These are phyloP conservation scores for Phrixothrix hirtus DNA, from an alignment of 2,888 invertebrate genomes.

Conservation along the genomic window DNA sequence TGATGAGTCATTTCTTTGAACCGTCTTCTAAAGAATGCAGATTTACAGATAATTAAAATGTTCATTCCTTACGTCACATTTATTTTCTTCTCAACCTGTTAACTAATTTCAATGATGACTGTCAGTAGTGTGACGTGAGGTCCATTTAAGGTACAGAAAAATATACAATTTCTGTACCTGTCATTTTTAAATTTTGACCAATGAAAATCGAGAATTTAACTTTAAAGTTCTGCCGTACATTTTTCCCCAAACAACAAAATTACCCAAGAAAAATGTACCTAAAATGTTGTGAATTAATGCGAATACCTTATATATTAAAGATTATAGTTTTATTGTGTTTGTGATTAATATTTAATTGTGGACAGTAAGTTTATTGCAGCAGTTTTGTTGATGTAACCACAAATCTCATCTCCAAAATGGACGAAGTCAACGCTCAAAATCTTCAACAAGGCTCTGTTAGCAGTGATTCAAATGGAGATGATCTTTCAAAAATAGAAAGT, in stretches of 20 bases:
- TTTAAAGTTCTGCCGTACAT: constrained; percentile 51
- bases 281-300: constrained; percentile 35
- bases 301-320: constrained; percentile 29
- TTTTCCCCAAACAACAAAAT: constrained; percentile 51
- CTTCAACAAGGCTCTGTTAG: constrained; percentile 53
- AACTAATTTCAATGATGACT: neutral
- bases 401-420: constrained; percentile 52
- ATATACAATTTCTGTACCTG: constrained; percentile 38
- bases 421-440: constrained; percentile 53
- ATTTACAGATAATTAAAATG: neutral
- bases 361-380: constrained; percentile 23
- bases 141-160: constrained; percentile 17
- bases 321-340: constrained; percentile 33
- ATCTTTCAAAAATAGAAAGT: constrained; percentile 49
- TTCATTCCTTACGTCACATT: neutral
- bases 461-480: constrained; percentile 54
- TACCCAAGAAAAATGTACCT: constrained; percentile 44
- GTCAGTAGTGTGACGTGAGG: constrained; percentile 12
- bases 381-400: constrained; percentile 37
- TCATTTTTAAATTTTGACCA: constrained; percentile 47
- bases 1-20: constrained; percentile 5
- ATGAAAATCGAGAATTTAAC: constrained; percentile 49
- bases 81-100: neutral
- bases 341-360: constrained; percentile 13
- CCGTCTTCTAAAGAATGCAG: neutral